Base-by-base conservation (phyloP, 2,113 vertebrate species). In the Osmerus mordax region DNA sequence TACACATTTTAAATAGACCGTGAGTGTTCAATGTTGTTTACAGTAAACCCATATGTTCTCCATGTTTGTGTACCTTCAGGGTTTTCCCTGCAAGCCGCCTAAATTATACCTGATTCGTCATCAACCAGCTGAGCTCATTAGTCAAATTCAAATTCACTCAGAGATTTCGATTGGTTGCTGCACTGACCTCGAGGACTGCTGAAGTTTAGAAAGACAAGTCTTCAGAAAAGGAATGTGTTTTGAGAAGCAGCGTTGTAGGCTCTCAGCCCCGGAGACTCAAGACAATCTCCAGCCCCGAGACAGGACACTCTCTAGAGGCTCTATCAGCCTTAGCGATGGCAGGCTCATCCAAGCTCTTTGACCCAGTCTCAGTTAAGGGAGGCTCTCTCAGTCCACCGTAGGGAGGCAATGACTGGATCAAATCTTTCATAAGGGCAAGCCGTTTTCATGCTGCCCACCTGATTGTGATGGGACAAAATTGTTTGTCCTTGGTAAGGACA, bases 171-270 rank as follows among this genome's bases (percentile, higher is more conserved):
- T 68, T 71, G 76, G 32, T 67, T 23, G 53, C 19, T 77, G 70
- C 70, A 51, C 67, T 23, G 25, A 67, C 67, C 51, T 65, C 1
- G 47, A 75, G 70, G 65, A 70, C 84, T 86, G 88, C 78, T 85
- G 83, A 77, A 76, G 32, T 68, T 84, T 83, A 81, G 83, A 83
- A 74, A 68, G 64, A 67, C 78, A 81, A 73, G 79, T 28, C 81
- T 84, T 5, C 41, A 8, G 9, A 12, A 47, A 4, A 11, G 32
- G 32, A 36, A 9, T 47, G 41, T 9, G 41, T 47, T 47, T 47
- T 11, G 41, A 5, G 9, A 11, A 47, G 41, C 8, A 11, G 41
- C 9, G 7, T 47, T 47, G 41, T 5, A 47, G 41, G 41, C 41
- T 47, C 41, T 9, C 8, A 47, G 41, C 41, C 41, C 41, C 41